Evolutionary conservation across 2,113 vertebrate species (phyloP), one percentile per base, ranked within the genome.

Genomic region (Malaclemys terrapin): DNA sequence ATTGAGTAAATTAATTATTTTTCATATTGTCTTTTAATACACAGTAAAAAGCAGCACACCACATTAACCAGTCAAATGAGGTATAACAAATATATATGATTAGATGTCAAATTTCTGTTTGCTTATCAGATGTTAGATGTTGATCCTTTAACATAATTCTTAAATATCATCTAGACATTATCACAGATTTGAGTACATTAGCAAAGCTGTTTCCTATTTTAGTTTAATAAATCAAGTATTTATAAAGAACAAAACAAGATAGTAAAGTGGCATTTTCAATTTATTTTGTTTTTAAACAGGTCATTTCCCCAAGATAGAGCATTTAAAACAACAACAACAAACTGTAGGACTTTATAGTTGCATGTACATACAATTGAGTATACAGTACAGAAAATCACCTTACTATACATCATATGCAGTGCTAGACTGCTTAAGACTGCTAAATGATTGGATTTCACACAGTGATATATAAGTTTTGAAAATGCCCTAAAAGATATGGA

Each of bases 181-280:
- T 52, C 3, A 49, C 79, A 91, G 56, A 42, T 12, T 0, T 8
- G 76, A 3, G 25, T 10, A 75, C 9, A 79, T 6, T 80, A 50
- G 35, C n/a, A 3, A 7, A 69, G 0, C 19, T 0, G 27, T 12
- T 38, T 87, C 8, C 50, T 29, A 14, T 49, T 1, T 62, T 24
- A 84, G 5, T 82, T 84, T 93, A 29, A 4, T 10, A 79, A 78
- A 75, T 1, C 0, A 79, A 78, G 38, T 38, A 54, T 0, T 4
- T 11, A 24, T 5, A 80, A 80, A 93, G 9, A 29, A 47, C 22
- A 45, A 80, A 47, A 45, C 93, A 95, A 29, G 2, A 35, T 35
- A 57, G 42, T 16, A n/a, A 85, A 89, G 54, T 1, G 6, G 1
- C 52, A 42, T 8, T 1, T 5, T n/a, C 42, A 27, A 22, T 49